Conservation (phyloP, 2,797 vertebrate genomes). For the Amphiprion clarkii region DNA sequence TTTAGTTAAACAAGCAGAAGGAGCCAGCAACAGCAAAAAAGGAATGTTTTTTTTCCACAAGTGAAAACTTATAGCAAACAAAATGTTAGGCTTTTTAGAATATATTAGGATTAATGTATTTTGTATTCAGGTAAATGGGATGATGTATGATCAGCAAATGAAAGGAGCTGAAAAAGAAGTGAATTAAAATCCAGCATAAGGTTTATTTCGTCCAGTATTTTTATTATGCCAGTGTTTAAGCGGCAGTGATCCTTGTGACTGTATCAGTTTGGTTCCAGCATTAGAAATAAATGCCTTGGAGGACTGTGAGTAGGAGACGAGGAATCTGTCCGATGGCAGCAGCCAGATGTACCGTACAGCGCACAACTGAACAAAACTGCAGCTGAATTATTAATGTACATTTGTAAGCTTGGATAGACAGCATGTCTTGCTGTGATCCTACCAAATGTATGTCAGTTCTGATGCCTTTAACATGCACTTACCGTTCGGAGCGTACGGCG, state of each 20-base stretch:
- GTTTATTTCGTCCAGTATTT: neutral
- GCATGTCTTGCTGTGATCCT: constrained; percentile 35
- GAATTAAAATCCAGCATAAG: neutral
- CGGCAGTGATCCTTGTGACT: neutral
- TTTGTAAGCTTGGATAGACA: constrained; percentile 55
- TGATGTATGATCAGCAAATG: too few species aligned
- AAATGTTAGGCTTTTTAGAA: neutral
- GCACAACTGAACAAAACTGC: constrained; percentile 59
- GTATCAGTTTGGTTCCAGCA: neutral
- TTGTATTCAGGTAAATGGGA: too few species aligned
- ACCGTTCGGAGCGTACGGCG: neutral
- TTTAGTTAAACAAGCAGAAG: too few species aligned
- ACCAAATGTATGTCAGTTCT: constrained; percentile 22
- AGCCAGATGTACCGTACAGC: constrained; percentile 32
- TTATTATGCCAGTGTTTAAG: neutral
- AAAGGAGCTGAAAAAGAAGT: neutral
- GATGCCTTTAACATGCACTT: constrained; percentile 14
- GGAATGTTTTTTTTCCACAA: too few species aligned
- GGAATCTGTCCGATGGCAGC: constrained; percentile 30
- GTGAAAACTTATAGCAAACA: too few species aligned
- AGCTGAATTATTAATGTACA: constrained; percentile 69
- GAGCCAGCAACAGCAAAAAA: too few species aligned
- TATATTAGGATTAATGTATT: neutral
- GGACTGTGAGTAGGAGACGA: constrained; percentile 13
- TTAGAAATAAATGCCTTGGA: constrained; percentile 11